Base-by-base conservation (phyloP, 2,888 invertebrate genomes). In the Dryomyza anilis region DNA sequence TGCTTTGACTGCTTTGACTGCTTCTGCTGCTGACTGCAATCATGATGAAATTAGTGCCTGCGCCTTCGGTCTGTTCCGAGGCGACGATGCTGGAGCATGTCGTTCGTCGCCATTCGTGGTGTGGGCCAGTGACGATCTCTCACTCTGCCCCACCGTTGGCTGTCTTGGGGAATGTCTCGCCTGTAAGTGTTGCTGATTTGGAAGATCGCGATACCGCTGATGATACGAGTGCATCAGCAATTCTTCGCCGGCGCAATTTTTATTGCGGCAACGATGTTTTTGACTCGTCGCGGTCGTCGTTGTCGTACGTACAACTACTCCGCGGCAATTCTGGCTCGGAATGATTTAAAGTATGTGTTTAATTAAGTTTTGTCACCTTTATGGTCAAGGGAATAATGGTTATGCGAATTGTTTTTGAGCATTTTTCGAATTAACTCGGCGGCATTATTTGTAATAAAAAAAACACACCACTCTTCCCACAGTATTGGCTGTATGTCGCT, bases 171-270 rank as follows among this genome's bases (percentile, higher is more conserved):
- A 14, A 12, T 12, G 39, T 5, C 2, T 39, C 29, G n/a, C 29
- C 29, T 46, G 6, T n/a, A 14, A 16, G 27, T 27, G 52, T n/a
- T 27, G 52, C 45, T 4, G 45, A 50, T 50, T 21, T n/a, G 7
- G 19, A 8, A 29, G 45, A 43, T 46, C 14, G 58, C 21, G 45
- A 19, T 58, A 46, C 46, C 58, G 43, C 58, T 58, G 33, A 25
- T 46, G 48, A n/a, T n/a, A n/a, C n/a, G n/a, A n/a, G 8, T 23
- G 25, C 48, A 48, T 60, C 59, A 48, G 59, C 48, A 48, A 60
- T 60, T 48, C 33, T 14, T 23, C 36, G 45, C 12, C 46, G n/a
- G 19, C 45, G 12, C 33, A 48, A 60, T 48, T 50, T 60, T 50
- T 33, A 48, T 46, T 48, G 16, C 59, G 21, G 39, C 12, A 39